Base-by-base conservation (phyloP, 2,888 invertebrate species). In the Chloromyia formosa region DNA sequence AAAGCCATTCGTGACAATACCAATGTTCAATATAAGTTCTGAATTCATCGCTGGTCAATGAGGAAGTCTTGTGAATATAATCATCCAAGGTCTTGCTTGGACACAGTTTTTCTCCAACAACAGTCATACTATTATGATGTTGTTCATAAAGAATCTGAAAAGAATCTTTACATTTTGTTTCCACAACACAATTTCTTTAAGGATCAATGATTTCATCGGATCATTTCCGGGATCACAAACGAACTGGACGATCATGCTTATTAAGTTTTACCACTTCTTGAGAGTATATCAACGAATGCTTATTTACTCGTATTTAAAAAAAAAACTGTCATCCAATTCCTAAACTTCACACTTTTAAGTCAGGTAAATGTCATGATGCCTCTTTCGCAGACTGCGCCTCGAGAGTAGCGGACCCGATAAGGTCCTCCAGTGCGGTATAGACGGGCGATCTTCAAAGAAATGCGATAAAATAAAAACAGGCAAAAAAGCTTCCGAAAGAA, bases 161-260 rank as follows among this genome's bases (percentile, higher is more conserved):
- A n/a, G n/a, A n/a, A n/a, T n/a, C n/a, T n/a, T n/a, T n/a, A n/a
- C n/a, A n/a, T n/a, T n/a, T n/a, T n/a, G n/a, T n/a, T n/a, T n/a
- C n/a, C n/a, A n/a, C n/a, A n/a, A n/a, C n/a, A n/a, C n/a, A n/a
- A n/a, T n/a, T n/a, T 66, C 68, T 69, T 54, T 69, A 69, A 69
- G 68, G 68, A 69, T 54, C 54, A 53, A 69, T 69, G 68, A 69
- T 53, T 69, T 69, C 68, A 69, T 53, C 27, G 16, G 5, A 56
- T 10, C 16, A 20, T 53, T 69, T 54, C 27, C 54, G 27, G 3
- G 53, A 69, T n/a, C 68, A 14, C 12, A 69, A 12, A 22, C 23
- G 27, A 23, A 16, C 1, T 16, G 27, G 23, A 12, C 18, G 22
- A 16, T 22, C 18, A 18, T 20, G 20, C 5, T 18, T 22, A 56